phyloP scores from a whole-genome alignment of 2,113 vertebrate species.

The Rhipidura dahli region DNA sequence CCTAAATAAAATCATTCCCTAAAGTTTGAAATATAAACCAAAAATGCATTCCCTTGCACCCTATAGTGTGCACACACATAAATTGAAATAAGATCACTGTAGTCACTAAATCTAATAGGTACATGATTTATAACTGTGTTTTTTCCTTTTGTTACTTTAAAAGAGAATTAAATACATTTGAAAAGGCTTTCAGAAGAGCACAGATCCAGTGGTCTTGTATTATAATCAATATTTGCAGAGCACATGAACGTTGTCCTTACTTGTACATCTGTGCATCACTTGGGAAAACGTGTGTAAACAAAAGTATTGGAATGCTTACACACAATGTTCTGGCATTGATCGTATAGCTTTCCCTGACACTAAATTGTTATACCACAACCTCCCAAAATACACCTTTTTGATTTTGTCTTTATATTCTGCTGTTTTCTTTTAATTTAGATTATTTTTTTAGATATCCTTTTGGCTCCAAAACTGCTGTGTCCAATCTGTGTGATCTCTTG shows the following conservation, averaged over 20 bases:
- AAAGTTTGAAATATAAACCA: background rate
- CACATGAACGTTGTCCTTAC: background rate
- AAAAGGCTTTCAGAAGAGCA: background rate
- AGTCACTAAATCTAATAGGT: background rate
- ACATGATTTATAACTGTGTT: background rate
- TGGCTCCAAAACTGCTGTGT: background rate
- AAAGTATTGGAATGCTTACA: background rate
- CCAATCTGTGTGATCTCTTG: background rate
- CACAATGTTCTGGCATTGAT: background rate
- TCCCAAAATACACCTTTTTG: background rate
- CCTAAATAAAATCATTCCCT: background rate
- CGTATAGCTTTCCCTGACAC: background rate
- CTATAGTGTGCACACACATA: accelerated
- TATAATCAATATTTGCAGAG: background rate
- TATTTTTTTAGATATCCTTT: background rate
- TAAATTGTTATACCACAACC: background rate
- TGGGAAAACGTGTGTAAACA: background rate
- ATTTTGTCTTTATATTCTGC: background rate
- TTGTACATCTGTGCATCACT: background rate
- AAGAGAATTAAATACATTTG: background rate
- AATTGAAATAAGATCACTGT: background rate
- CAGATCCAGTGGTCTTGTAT: background rate
- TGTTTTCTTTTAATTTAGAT: background rate
- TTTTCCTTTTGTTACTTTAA: background rate
- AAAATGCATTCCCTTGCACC: background rate